Base-by-base conservation (phyloP, 1,140 invertebrate species). In the Drosophila teissieri region DNA sequence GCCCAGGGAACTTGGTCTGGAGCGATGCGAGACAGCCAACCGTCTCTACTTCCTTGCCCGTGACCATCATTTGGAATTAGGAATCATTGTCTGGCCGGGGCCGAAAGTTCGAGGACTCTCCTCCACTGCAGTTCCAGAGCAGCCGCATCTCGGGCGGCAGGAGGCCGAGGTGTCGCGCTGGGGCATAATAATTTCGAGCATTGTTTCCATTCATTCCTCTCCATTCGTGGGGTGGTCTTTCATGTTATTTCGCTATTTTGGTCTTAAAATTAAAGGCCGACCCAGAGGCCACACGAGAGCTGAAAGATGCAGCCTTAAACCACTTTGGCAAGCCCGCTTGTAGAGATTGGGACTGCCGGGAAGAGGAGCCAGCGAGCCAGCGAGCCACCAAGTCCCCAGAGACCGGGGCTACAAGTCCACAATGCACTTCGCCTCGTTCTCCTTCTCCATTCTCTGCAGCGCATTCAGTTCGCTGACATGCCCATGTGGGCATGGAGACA, bases 221-320 rank as follows among this genome's bases (percentile, higher is more conserved):
- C 37, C 22, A 6, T 51, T 8, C 27, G 34, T 14, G 15, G 36
- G 14, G 14, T 24, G 36, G 17, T 49, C 48, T 60, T 72, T 61
- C 55, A 44, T 73, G 51, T 56, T 73, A 56, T 73, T 72, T 74
- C 45, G 44, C 68, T 73, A 52, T 77, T 76, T 62, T 19, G 55
- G 46, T 36, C 60, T 68, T 44, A 19, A 64, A 69, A 70, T 78
- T 78, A 63, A 83, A 83, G 69, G 45, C 40, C 53, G 63, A 56
- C 22, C 24, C 53, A 8, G 37, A n/a, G 31, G 17, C 49, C 62
- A 55, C 11, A 19, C 27, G 22, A 11, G 55, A 22, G 3, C 27
- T 17, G 42, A 15, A 8, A 63, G 37, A 10, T 12, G 45, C 44
- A 34, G 37, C 64, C 63, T 63, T 75, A 65, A 61, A 54, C 57